Percentiles rank a stretch among this genome's conserved stretches.
Conservation (phyloP, 2,888 invertebrate species). For the Cantharis lateralis region DNA sequence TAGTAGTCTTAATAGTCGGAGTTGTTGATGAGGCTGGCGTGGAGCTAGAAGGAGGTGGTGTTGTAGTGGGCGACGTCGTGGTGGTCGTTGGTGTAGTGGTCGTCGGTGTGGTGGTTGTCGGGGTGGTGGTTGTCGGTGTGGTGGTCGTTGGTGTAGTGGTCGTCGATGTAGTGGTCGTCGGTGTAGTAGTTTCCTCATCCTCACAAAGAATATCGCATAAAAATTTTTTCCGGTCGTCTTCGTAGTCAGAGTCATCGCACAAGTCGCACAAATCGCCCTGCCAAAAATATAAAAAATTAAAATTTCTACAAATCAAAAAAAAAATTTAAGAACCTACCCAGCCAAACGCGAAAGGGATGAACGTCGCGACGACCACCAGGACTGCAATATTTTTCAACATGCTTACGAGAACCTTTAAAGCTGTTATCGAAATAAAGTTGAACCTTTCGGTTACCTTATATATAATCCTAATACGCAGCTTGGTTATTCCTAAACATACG, state of each 20-base stretch:
- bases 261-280: not conserved
- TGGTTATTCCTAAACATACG: slow-evolving; percentile 35
- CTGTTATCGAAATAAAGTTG: slow-evolving; percentile 35
- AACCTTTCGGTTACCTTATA: slow-evolving; percentile 13
- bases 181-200: not conserved
- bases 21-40: too few relatives aligned
- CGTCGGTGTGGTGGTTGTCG: not conserved
- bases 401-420: slow-evolving; percentile 40
- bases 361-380: slow-evolving; percentile 41
- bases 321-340: slow-evolving; percentile 11
- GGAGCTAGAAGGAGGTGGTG: too few relatives aligned
- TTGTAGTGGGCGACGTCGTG: too few relatives aligned
- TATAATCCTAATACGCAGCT: slow-evolving; percentile 19
- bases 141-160: not conserved
- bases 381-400: slow-evolving; percentile 37
- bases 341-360: slow-evolving; percentile 33
- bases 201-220: not conserved
- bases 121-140: not conserved
- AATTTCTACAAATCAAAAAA: too few relatives aligned
- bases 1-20: too few relatives aligned
- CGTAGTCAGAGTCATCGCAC: not conserved
- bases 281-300: not conserved
- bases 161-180: not conserved
- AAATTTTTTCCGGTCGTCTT: not conserved
- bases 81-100: too few relatives aligned